These are phyloP conservation scores for Pseudorhombus dupliciocellatus DNA, from an alignment of 2,113 vertebrate genomes.

Conservation along the genomic window DNA sequence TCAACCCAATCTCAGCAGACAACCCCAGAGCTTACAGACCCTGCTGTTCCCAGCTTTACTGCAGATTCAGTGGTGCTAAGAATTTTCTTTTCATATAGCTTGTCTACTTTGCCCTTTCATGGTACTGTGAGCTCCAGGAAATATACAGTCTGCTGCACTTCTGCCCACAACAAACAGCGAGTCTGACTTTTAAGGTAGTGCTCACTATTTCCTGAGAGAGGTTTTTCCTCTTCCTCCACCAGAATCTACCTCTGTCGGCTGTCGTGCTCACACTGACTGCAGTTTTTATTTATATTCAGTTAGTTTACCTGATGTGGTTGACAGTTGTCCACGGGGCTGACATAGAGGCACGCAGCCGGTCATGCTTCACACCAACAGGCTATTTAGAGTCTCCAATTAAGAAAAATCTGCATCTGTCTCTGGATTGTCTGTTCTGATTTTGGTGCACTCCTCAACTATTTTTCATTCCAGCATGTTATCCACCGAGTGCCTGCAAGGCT, in stretches of 20 bases:
- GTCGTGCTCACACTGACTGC: background rate
- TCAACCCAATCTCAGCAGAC: background rate
- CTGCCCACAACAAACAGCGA: slow-evolving; percentile 33
- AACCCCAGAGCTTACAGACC: slow-evolving; percentile 11
- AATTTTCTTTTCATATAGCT: slow-evolving; percentile 29
- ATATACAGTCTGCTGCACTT: slow-evolving; percentile 34
- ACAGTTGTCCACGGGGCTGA: no score
- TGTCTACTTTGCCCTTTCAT: slow-evolving; percentile 38
- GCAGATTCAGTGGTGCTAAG: slow-evolving; percentile 20
- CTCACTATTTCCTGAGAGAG: slow-evolving; percentile 20
- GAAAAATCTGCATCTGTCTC: background rate
- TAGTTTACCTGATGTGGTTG: background rate
- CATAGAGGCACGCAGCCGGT: no score
- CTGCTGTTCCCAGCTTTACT: slow-evolving; percentile 23
- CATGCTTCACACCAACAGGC: background rate
- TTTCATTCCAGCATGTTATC: background rate
- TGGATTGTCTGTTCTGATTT: background rate
- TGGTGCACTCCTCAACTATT: background rate
- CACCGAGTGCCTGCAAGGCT: background rate
- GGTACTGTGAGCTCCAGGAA: slow-evolving; percentile 31
- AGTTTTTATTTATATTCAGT: no score
- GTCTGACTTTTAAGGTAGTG: slow-evolving; percentile 19
- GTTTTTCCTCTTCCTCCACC: background rate
- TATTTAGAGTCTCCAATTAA: background rate
- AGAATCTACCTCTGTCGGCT: slow-evolving; percentile 6